Evolutionary conservation across 2,888 invertebrate species (phyloP), one percentile per base, ranked within the genome.

Genomic region (Hipparchia sbordonii): DNA sequence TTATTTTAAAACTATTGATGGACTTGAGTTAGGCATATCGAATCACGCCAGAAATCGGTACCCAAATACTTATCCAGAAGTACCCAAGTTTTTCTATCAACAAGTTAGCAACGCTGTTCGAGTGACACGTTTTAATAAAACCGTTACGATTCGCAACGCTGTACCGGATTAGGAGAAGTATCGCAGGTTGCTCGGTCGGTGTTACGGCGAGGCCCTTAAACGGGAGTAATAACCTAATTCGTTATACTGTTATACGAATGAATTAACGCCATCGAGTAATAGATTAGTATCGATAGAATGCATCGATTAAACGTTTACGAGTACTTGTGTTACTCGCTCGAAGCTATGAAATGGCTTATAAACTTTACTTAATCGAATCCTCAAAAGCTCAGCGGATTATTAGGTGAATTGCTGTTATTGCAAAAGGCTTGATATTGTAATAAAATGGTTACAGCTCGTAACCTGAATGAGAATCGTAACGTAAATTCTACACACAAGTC

Each of bases 51-150:
- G 23, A 2, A 13, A 7, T 57, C 39, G 5, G 39, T 60, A 60
- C 39, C 59, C 59, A 39, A 60, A 60, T 57, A 57, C 61, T 61
- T 61, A 61, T 12, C 12, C 33, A 56, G 45, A 67, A 67, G 23
- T 57, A 46, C n/a, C 46, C 9, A 5, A 13, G 39, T 67, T 67
- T 67, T 46, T 56, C 56, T 46, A 10, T 6, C 46, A 39, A 59
- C 10, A 4, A 13, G 57, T 67, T 60, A n/a, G 68, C 60, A 69
- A 60, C 68, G 23, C 51, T 54, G 69, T 13, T 69, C 69, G 69
- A 63, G 70, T 77, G 79, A 78, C 79, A 79, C 75, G 75, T 79
- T 79, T 79, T 79, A 75, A 79, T 78, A 77, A 78, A 78, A 78
- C 76, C 72, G 76, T 75, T 77, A 75, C 72, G 72, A 62, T 70